Evolutionary conservation across 2,113 vertebrate species (phyloP).

Genomic region (Spheniscus mendiculus): DNA sequence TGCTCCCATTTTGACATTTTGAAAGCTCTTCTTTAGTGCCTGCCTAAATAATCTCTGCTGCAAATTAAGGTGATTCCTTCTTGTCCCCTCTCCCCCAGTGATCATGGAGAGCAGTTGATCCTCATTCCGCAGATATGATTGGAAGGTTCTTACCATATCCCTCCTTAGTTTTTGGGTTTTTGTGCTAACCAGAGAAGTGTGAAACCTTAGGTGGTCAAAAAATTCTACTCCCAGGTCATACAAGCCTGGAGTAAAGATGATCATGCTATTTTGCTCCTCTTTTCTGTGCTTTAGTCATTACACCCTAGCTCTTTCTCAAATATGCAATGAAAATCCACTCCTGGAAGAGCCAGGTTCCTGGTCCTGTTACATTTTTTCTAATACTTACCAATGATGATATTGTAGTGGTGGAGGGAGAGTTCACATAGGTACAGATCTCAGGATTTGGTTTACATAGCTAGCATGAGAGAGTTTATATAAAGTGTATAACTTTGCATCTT

Average conservation of each 20-base stretch:
- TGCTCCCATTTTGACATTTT: background rate
- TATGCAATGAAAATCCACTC: background rate
- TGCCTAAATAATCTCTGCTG: background rate
- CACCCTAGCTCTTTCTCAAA: background rate
- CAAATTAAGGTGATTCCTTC: background rate
- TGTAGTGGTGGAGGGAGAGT: background rate
- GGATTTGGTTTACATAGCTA: background rate
- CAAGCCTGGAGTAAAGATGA: background rate
- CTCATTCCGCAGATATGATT: background rate
- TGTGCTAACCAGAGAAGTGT: background rate
- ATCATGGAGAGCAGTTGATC: background rate
- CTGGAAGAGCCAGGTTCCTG: background rate
- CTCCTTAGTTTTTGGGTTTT: background rate
- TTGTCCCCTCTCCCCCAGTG: background rate
- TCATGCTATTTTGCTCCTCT: background rate
- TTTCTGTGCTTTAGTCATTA: background rate
- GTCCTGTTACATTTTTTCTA: background rate
- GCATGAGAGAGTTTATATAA: background rate
- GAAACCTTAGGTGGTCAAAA: background rate
- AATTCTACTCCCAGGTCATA: background rate
- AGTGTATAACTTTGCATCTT: background rate
- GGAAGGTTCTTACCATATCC: accelerated
- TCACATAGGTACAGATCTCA: background rate
- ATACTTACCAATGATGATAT: background rate
- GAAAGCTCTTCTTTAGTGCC: background rate